Percentiles rank a stretch among this genome's conserved stretches.
These are phyloP conservation scores for Pantherophis vulpinus DNA, from an alignment of 2,797 vertebrate genomes.

Conservation along the genomic window DNA sequence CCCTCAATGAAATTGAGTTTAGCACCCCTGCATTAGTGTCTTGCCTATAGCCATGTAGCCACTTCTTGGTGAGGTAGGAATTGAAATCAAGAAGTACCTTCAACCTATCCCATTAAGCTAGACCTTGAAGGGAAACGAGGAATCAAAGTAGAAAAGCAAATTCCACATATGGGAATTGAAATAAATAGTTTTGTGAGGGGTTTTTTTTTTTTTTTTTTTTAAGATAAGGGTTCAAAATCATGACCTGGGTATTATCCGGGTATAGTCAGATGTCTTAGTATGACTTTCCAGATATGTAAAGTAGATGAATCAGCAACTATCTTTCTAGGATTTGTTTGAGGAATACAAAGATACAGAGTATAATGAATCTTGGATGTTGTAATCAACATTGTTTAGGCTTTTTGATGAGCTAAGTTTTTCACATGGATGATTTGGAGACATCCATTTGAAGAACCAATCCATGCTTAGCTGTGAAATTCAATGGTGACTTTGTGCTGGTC, in stretches of 20 bases:
- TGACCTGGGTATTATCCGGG: not conserved
- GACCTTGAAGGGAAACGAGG: not conserved
- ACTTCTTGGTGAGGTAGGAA: not conserved
- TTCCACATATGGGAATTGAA: not conserved
- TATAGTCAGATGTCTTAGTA: not conserved
- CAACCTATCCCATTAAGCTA: not conserved
- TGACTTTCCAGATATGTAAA: not conserved
- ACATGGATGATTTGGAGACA: not conserved
- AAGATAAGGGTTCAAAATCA: not conserved
- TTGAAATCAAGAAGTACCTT: not conserved
- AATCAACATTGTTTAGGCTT: not conserved
- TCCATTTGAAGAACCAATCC: not conserved
- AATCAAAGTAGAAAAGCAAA: not conserved
- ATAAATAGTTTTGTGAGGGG: not conserved
- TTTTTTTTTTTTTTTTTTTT: too few species aligned
- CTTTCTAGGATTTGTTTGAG: not conserved
- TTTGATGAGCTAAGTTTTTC: not conserved
- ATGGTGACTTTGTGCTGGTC: not conserved
- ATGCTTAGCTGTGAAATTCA: not conserved
- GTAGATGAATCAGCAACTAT: not conserved
- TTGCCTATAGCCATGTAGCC: not conserved
- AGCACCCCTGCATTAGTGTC: not conserved
- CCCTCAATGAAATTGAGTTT: too few species aligned
- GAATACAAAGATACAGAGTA: not conserved
- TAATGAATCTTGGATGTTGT: not conserved